phyloP scores from a whole-genome alignment of 2,113 vertebrate genomes.

The Eclectus roratus region DNA sequence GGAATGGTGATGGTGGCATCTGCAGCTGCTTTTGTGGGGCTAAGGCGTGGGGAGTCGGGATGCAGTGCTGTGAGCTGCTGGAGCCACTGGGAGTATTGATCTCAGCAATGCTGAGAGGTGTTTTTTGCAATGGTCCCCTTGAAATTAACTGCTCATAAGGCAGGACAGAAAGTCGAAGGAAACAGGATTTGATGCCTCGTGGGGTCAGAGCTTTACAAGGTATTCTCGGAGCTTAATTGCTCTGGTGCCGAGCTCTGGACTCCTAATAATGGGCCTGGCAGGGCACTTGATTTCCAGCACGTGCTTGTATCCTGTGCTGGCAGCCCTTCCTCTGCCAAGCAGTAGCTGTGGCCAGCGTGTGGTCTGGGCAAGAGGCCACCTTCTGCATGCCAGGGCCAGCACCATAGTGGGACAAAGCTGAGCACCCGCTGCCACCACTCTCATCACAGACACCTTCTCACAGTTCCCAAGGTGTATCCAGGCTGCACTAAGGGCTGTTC shows the following conservation, averaged over 20 bases:
- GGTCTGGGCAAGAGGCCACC: not conserved
- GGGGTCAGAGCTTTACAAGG: slow-evolving; percentile 19
- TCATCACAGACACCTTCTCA: not conserved
- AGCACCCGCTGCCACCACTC: accelerated
- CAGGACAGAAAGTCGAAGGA: slow-evolving; percentile 52
- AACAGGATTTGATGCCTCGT: slow-evolving; percentile 24
- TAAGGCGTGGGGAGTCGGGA: accelerated
- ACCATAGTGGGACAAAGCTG: accelerated
- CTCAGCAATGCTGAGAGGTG: accelerated
- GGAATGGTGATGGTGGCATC: not conserved
- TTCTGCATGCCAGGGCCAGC: accelerated
- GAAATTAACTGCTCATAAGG: slow-evolving; percentile 32
- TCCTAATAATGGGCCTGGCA: not conserved
- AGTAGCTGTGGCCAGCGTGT: not conserved
- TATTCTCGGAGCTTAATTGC: not conserved
- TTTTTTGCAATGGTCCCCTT: not conserved
- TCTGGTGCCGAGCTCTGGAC: not conserved
- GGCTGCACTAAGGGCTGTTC: not conserved
- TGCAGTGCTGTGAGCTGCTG: not conserved
- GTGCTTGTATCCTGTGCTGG: not conserved
- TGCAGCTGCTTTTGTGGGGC: not conserved
- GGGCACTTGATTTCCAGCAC: not conserved
- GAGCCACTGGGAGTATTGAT: not conserved
- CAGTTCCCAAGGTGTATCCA: not conserved
- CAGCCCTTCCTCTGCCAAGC: not conserved